Base-by-base conservation (phyloP, 2,797 vertebrate species). In the Rhyacichthys aspro region DNA sequence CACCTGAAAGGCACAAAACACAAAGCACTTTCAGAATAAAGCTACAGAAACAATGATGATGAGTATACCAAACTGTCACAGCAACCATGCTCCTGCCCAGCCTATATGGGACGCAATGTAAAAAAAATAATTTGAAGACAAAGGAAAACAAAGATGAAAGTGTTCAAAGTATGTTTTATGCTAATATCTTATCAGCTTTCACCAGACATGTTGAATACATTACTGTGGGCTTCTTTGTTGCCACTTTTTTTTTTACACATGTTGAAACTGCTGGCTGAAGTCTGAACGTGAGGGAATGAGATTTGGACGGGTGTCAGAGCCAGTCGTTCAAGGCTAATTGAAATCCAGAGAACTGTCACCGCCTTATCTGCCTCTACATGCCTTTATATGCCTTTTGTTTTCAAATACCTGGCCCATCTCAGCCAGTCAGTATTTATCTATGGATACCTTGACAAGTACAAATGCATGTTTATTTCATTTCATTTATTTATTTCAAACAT, bases 1-100 rank as follows among this genome's bases (percentile, higher is more conserved):
- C 88, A 98, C 94, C 97, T 99, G 73, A 23, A 5, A 18, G 67
- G 72, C 7, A 67, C 46, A 67, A 12, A 66, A 72, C 8, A 53
- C 16, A 71, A 9, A 60, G 1, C 11, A 3, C n/a, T n/a, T 18
- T 23, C 0, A 10, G 9, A 1, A 38, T 11, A 38, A 38, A 38
- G 10, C 37, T 14, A 38, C 11, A 38, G 8, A 43, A 43, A 17
- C 16, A 43, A 14, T 38, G 11, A 38, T 5, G 9, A 12, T 14
- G 11, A 11, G 4, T 11, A 11, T 8, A 16, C 15, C 1, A 41
- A 11, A 41, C 7, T 41, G 11, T 0, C 12, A 41, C n/a, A 41
- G 14, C 12, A 41, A n/a, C 7, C 11, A 41, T 41, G 11, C 39
- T 41, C 14, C 14, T n/a, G 14, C 39, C 39, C 14, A n/a, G 5